Evolutionary conservation across 2,113 vertebrate genomes (phyloP).

Genomic region (Saguinus imperator): DNA sequence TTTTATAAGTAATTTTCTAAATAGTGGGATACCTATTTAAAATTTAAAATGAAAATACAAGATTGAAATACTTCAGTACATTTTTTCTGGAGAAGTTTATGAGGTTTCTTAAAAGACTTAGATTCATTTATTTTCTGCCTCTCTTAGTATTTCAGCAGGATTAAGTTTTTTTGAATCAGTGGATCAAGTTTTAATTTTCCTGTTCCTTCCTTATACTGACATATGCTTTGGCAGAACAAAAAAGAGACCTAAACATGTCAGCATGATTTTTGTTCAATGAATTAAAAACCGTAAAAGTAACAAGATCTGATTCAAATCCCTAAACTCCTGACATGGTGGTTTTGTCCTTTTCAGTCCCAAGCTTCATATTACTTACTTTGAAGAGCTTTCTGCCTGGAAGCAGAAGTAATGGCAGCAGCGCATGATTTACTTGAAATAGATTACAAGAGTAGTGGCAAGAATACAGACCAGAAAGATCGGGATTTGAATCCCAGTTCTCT

Average conservation of each 20-base stretch:
- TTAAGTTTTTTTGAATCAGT: constrained; percentile 71
- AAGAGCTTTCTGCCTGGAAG: constrained; percentile 52
- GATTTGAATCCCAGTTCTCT: not conserved
- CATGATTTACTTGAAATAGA: constrained; percentile 60
- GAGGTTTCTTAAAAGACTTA: constrained; percentile 17
- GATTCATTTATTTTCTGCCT: constrained; percentile 61
- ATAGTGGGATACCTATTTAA: constrained; percentile 49
- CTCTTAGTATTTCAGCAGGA: constrained; percentile 71
- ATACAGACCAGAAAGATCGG: not conserved
- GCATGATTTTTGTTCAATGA: constrained; percentile 79
- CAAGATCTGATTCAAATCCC: constrained; percentile 77
- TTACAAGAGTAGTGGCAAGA: not conserved
- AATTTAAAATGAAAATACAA: constrained; percentile 46
- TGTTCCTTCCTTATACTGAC: constrained; percentile 78
- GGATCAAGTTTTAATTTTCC: constrained; percentile 77
- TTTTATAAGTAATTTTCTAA: constrained; percentile 14
- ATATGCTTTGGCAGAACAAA: constrained; percentile 83
- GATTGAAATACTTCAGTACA: constrained; percentile 1
- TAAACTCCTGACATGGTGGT: constrained; percentile 75
- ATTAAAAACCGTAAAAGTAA: constrained; percentile 80
- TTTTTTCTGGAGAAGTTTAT: constrained; percentile 34
- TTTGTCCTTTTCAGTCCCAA: constrained; percentile 61
- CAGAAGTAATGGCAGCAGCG: not conserved
- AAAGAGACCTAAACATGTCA: constrained; percentile 81
- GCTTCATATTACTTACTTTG: constrained; percentile 68